Evolutionary conservation across 2,797 vertebrate genomes (phyloP).

Genomic region (Crotalus adamanteus): DNA sequence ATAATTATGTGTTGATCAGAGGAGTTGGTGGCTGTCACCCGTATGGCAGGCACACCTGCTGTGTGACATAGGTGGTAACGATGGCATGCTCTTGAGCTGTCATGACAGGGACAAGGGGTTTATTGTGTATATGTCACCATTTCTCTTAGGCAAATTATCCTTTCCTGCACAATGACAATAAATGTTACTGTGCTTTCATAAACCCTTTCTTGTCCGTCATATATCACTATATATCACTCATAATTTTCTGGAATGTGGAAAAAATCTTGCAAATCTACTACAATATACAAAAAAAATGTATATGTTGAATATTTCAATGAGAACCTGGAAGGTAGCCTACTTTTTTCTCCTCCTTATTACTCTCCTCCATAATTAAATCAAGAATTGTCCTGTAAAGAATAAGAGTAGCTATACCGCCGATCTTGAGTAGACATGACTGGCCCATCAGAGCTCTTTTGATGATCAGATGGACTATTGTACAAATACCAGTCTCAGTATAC

Average conservation of each 20-base stretch:
- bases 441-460: neutral
- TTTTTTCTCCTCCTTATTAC: neutral
- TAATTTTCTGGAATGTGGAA: conserved; percentile 29
- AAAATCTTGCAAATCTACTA: conserved; percentile 45
- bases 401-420: neutral
- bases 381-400: neutral
- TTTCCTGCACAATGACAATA: conserved; percentile 73
- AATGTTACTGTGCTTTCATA: conserved; percentile 72
- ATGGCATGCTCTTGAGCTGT: conserved; percentile 80
- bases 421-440: neutral
- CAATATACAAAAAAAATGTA: conserved; percentile 6
- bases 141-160: conserved; percentile 81
- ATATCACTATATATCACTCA: conserved; percentile 60
- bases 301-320: conserved; percentile 50
- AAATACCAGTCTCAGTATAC: neutral
- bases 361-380: neutral
- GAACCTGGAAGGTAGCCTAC: neutral
- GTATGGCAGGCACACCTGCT: conserved; percentile 77
- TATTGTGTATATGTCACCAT: conserved; percentile 82
- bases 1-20: conserved; percentile 88
- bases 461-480: neutral
- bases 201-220: conserved; percentile 72
- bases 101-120: conserved; percentile 80
- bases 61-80: conserved; percentile 82
- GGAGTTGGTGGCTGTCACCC: conserved; percentile 79